These are phyloP conservation scores for Callocephalon fimbriatum DNA, from an alignment of 2,113 vertebrate genomes.

Conservation along the genomic window DNA sequence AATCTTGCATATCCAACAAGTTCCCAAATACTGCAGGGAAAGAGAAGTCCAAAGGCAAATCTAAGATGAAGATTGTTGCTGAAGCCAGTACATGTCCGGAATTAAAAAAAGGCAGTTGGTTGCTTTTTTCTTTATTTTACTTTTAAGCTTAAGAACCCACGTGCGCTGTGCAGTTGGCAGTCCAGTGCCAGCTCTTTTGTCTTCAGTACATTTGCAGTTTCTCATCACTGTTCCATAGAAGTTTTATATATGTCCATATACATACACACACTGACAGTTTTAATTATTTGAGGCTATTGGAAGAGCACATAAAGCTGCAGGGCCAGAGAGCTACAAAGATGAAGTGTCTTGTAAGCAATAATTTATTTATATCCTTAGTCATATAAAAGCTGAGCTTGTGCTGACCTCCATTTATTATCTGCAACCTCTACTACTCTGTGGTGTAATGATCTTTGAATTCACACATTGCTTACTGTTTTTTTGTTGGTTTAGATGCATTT, in stretches of 20 bases:
- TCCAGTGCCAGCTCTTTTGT: conserved; percentile 12
- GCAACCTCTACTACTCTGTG: not conserved
- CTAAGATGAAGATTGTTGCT: conserved; percentile 57
- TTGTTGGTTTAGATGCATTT: not conserved
- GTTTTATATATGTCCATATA: not conserved
- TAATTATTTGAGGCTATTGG: conserved; percentile 23
- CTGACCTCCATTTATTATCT: not conserved
- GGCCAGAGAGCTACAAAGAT: not conserved
- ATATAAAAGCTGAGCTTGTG: not conserved
- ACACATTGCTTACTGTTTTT: not conserved
- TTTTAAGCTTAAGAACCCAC: conserved; percentile 60
- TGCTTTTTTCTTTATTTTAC: conserved; percentile 34
- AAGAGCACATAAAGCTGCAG: not conserved
- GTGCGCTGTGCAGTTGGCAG: conserved; percentile 10
- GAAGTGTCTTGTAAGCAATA: not conserved
- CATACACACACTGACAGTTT: not conserved
- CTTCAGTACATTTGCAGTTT: conserved; percentile 25
- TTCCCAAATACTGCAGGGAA: conserved; percentile 22
- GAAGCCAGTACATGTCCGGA: conserved; percentile 34
- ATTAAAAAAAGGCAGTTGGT: conserved; percentile 58
- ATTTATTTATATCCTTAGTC: not conserved
- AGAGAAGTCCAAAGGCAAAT: conserved; percentile 15
- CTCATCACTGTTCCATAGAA: not conserved
- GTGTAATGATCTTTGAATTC: not conserved
- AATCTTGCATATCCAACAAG: conserved; percentile 45